Percentiles rank a stretch among this genome's conserved stretches.
phyloP scores from a whole-genome alignment of 1,140 invertebrate species.

The Drosophila insularis region DNA sequence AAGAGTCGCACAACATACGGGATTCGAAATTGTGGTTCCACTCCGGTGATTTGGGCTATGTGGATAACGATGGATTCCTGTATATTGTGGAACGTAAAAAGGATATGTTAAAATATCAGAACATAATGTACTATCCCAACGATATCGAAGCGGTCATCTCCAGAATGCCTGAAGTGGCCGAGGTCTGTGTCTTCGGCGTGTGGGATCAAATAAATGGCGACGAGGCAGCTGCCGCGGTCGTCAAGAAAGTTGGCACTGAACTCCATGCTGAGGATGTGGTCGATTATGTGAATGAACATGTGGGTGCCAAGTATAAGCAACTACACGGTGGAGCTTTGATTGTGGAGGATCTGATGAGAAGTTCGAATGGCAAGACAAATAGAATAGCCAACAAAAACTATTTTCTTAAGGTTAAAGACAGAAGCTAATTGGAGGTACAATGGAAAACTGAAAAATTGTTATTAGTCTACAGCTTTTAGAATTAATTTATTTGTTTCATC shows the following conservation, averaged over 20 bases:
- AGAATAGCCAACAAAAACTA: slow-evolving; percentile 52
- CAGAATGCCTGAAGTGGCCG: slow-evolving; percentile 54
- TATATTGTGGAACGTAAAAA: slow-evolving; percentile 86
- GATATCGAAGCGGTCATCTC: slow-evolving; percentile 62
- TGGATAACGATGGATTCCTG: slow-evolving; percentile 83
- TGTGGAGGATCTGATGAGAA: slow-evolving; percentile 78
- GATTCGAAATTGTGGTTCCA: slow-evolving; percentile 84
- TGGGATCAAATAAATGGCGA: slow-evolving; percentile 57
- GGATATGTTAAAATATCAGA: slow-evolving; percentile 83
- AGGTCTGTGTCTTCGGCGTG: slow-evolving; percentile 70
- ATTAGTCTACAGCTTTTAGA: neutral
- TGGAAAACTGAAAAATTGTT: too few species aligned
- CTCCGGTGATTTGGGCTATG: slow-evolving; percentile 86
- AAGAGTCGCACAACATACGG: slow-evolving; percentile 39
- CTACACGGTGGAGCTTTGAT: slow-evolving; percentile 82
- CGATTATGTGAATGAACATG: slow-evolving; percentile 45
- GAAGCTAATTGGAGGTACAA: slow-evolving; percentile 5
- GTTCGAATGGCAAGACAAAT: slow-evolving; percentile 66
- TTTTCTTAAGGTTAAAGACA: slow-evolving; percentile 45
- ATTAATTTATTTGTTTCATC: neutral
- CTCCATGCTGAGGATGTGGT: slow-evolving; percentile 61
- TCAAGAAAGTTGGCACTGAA: slow-evolving; percentile 37
- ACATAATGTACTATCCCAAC: slow-evolving; percentile 73
- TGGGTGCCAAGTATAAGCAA: slow-evolving; percentile 63
- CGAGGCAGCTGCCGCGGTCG: slow-evolving; percentile 61